These are phyloP conservation scores for Eufriesea mexicana DNA, from an alignment of 1,140 invertebrate genomes.

Conservation along the genomic window DNA sequence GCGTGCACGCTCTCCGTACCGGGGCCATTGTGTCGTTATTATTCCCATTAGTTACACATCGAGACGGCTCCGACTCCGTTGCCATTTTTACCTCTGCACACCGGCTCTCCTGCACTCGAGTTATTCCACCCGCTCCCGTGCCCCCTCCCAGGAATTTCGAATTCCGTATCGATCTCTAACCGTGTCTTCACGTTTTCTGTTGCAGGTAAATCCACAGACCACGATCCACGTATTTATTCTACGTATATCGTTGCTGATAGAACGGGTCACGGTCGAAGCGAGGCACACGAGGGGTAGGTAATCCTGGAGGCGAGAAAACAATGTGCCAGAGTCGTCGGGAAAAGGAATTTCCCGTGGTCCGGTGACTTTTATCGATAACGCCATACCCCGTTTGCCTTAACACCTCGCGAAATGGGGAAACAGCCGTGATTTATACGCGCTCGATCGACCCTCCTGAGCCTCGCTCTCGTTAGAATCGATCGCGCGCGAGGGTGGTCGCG, in stretches of 20 bases:
- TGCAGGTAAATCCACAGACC: conserved; percentile 47
- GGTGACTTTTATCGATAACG: conserved; percentile 56
- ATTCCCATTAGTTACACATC: conserved; percentile 33
- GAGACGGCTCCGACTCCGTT: background rate
- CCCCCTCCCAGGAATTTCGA: too few relatives aligned
- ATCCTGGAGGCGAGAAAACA: background rate
- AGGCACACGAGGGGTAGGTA: background rate
- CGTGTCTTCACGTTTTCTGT: conserved; percentile 45
- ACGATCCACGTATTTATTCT: background rate
- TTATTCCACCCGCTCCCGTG: too few relatives aligned
- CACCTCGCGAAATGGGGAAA: conserved; percentile 22
- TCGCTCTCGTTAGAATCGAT: conserved; percentile 59
- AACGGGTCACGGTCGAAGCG: too few relatives aligned
- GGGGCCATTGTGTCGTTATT: conserved; percentile 32
- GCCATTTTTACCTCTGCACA: too few relatives aligned
- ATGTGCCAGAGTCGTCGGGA: background rate
- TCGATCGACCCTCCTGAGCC: conserved; percentile 54
- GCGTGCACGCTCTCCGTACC: conserved; percentile 34
- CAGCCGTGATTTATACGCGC: conserved; percentile 51
- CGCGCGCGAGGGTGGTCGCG: conserved; percentile 6
- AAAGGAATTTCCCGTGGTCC: conserved; percentile 18
- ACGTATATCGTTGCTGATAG: too few relatives aligned
- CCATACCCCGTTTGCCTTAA: conserved; percentile 56
- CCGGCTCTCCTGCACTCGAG: too few relatives aligned
- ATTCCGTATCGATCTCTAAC: background rate